Percentiles rank a stretch among this genome's conserved stretches.
Conservation (phyloP, 2,113 vertebrate species). For the Caracal caracal region DNA sequence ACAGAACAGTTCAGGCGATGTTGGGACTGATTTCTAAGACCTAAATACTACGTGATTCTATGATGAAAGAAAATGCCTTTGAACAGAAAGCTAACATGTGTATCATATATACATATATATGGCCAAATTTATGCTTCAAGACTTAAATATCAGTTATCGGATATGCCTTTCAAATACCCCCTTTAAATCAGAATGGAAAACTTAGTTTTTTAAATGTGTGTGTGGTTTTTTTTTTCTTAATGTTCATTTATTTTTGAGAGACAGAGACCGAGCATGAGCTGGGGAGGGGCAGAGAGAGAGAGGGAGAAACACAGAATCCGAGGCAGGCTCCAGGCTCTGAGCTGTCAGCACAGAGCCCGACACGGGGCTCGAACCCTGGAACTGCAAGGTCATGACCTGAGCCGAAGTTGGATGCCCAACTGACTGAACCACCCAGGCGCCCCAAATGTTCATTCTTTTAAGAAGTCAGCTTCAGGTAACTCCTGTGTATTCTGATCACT, state of each 20-base stretch:
- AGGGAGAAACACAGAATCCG: too few species aligned
- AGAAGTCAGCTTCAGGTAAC: not conserved
- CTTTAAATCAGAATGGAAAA: not conserved
- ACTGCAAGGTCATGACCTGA: too few species aligned
- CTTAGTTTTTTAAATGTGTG: not conserved
- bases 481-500: not conserved
- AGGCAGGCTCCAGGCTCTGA: too few species aligned
- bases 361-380: accelerated
- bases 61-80: not conserved
- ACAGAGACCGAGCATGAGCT: too few species aligned
- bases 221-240: too few species aligned
- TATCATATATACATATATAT: not conserved
- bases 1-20: not conserved
- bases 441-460: not conserved
- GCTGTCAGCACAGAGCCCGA: too few species aligned
- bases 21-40: not conserved
- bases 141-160: not conserved
- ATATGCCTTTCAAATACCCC: not conserved
- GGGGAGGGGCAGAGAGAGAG: too few species aligned
- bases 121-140: not conserved
- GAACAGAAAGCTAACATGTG: not conserved
- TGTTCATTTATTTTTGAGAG: too few species aligned
- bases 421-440: too few species aligned
- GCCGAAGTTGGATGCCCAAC: too few species aligned
- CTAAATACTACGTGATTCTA: not conserved